phyloP scores from a whole-genome alignment of 1,140 invertebrate species.

The Bombus breviceps region DNA sequence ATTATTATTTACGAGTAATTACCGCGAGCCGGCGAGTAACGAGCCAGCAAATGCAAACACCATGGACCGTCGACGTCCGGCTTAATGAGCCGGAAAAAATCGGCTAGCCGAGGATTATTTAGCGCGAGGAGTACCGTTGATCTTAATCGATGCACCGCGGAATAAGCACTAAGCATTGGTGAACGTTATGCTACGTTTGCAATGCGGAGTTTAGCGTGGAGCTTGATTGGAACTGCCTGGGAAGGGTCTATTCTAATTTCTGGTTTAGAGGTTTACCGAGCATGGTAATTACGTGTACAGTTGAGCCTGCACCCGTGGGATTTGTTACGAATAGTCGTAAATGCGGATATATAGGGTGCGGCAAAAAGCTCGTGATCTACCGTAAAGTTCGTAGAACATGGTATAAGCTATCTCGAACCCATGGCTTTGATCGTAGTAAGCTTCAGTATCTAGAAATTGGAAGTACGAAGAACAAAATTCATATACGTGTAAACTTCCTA shows the following conservation, averaged over 20 bases:
- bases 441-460: too few species aligned
- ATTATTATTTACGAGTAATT: constrained; percentile 61
- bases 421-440: not conserved
- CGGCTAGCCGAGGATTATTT: constrained; percentile 35
- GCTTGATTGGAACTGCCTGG: not conserved
- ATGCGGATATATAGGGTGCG: not conserved
- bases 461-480: too few species aligned
- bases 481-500: too few species aligned
- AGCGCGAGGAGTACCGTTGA: constrained; percentile 52
- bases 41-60: constrained; percentile 22
- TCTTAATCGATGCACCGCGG: constrained; percentile 54
- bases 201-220: not conserved
- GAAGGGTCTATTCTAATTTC: constrained; percentile 17
- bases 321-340: constrained; percentile 5
- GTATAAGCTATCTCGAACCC: not conserved
- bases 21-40: constrained; percentile 35
- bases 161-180: not conserved
- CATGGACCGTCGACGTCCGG: constrained; percentile 19
- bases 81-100: constrained; percentile 53
- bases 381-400: not conserved
- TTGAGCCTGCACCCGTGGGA: constrained; percentile 7
- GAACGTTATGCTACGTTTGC: constrained; percentile 6
- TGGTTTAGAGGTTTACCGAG: constrained; percentile 5
- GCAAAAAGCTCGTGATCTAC: not conserved
- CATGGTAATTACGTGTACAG: not conserved